Base-by-base conservation (phyloP, 1,140 invertebrate species). In the Danaus melanippus region DNA sequence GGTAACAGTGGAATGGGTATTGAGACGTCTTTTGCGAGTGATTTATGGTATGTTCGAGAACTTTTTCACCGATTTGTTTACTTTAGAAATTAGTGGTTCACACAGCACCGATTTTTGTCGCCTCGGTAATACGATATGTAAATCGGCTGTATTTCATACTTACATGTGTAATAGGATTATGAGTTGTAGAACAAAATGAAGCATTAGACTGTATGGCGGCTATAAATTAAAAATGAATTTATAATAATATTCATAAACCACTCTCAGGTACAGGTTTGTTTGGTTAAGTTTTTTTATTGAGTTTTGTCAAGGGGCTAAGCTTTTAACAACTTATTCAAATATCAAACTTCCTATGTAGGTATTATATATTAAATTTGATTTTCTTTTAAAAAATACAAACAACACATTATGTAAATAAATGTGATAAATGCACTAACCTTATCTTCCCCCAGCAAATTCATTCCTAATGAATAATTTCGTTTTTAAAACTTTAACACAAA, bases 41-140 rank as follows among this genome's bases (percentile, higher is more conserved):
- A 84, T 85, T 82, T 85, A 84, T 83, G 58, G 49, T 53, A 56
- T 69, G 69, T 63, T 71, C 56, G 64, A 69, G 72, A 79, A 76
- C 74, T 76, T 75, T 77, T 79, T 79, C 79, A 78, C 76, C 76
- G 72, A 78, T 79, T 73, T 85, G 80, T 85, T 85, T 85, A 82
- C 82, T 82, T 82, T 79, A 69, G 66, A 71, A 84, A 83, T 85
- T 85, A 84, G 82, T 80, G 69, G 74, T 70, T 68, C 73, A 72
- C 70, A 67, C 59, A 67, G 67, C 62, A 69, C 66, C 71, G 71
- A 78, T 79, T 79, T 79, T 79, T 74, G 74, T 72, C 56, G 45
- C 57, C 67, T 66, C 66, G 70, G 58, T 75, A 79, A 76, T 76
- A 71, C 58, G 57, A 60, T 74, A 74, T 75, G 65, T 76, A 67